Base-by-base conservation (phyloP, 2,797 vertebrate species). In the Coranthus polyacanthus region DNA sequence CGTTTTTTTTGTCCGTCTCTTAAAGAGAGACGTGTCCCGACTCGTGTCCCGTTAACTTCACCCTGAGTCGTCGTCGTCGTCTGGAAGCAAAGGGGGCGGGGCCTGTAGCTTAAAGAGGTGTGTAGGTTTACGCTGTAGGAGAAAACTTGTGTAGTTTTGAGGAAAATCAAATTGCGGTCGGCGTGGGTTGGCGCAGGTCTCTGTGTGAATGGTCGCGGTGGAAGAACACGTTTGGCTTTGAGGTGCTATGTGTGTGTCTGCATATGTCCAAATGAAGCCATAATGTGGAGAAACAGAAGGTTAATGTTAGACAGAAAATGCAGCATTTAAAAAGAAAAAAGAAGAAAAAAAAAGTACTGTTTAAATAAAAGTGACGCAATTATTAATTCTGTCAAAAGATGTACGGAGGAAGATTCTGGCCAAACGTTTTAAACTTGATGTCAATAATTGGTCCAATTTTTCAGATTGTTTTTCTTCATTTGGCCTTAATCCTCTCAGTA, bases 211-310 rank as follows among this genome's bases (percentile, higher is more conserved):
- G 29, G 53, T 54, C 38, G 18, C 36, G 45, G 60, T 24, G 49
- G 60, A 42, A 59, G 57, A 70, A 75, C 42, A 22, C 36, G 8
- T 72, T 53, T 67, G 65, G 55, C 72, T 75, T 68, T 62, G 60
- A 63, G 64, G 63, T 50, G 43, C 64, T 63, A 26, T 63, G 63
- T 36, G 18, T 38, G 62, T 43, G 65, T 72, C 52, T 36, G 51
- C 45, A 53, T n/a, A 41, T 72, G 26, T 66, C 68, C 58, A 60
- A 37, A 59, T 6, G 32, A 83, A 86, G 82, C 81, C 80, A 77
- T 75, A 72, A 61, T 39, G 49, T 65, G 46, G 24, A 51, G 42
- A 36, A 54, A 51, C 45, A 17, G 17, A 32, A 12, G 60, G 38
- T 6, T 44, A 8, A 37, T 39, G 21, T 53, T 43, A 16, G 26